Evolutionary conservation across 2,888 invertebrate genomes (phyloP), one percentile per base, ranked within the genome.

Genomic region (Polymixis flavicincta): DNA sequence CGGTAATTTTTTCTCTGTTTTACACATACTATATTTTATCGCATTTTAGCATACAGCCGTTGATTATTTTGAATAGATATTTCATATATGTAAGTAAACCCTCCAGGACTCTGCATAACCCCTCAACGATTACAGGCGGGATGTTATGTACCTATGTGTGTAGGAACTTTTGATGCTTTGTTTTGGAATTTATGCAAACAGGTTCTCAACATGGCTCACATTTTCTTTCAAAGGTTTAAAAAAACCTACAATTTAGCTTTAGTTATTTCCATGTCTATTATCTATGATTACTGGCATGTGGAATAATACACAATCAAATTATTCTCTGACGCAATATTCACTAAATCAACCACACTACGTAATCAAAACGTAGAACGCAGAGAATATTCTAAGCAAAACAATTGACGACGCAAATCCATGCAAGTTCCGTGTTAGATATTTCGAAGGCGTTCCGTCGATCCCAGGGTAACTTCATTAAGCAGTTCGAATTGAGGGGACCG

Each of bases 401-500:
- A 80, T 77, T 77, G 76, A 48, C 57, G 52, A 45, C 14, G 70
- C 57, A 80, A 82, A 79, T 80, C 73, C 75, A 77, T 78, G 79
- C 69, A 80, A 75, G 77, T 69, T 74, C 55, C 13, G 13, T 45
- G 69, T 78, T 70, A 78, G 76, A 86, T 85, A 87, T 85, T 87
- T 86, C 57, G 78, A 76, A 79, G 60, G 66, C 82, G 80, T 85
- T 54, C 65, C 77, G 70, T 71, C 85, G 88, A 88, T 89, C 85
- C 85, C 81, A n/a, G 77, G 84, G 85, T 90, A 90, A 92, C 89
- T 92, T 91, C 90, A 93, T 92, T 90, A 91, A 87, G 87, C 90
- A 90, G 88, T 89, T 88, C 76, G 82, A 87, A 83, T 85, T 76
- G 86, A 87, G 88, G 85, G 85, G 81, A 85, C 88, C 85, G 77